Evolutionary conservation across 2,797 vertebrate genomes (phyloP).

Genomic region (Cygnus olor): DNA sequence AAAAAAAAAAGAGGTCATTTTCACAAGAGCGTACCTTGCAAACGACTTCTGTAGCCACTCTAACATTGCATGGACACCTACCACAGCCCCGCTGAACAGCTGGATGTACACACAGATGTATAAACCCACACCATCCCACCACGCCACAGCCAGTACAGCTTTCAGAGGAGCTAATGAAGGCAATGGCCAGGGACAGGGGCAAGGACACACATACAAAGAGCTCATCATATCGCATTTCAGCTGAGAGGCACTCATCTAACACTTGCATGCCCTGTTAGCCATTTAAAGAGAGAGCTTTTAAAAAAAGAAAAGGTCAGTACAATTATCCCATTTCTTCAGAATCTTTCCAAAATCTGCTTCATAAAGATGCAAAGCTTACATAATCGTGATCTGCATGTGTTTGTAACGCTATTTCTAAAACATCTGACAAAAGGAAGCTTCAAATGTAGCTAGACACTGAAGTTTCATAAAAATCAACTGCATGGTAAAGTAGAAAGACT

Average conservation of each 20-base stretch:
- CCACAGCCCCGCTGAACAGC: background rate
- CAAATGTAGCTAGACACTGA: background rate
- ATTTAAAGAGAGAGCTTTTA: background rate
- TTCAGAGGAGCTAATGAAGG: background rate
- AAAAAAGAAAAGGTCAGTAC: too few relatives aligned
- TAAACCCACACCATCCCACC: too few relatives aligned
- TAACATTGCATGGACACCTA: background rate
- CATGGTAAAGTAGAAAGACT: background rate
- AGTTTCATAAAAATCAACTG: background rate
- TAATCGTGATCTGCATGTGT: accelerated
- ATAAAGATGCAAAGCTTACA: background rate
- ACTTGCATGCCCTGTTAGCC: background rate
- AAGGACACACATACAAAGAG: background rate
- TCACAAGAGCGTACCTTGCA: background rate
- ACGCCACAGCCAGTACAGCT: accelerated
- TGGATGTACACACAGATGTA: accelerated
- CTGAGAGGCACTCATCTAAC: background rate
- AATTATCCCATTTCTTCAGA: background rate
- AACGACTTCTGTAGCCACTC: background rate
- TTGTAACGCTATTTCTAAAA: background rate
- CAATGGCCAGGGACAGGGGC: background rate
- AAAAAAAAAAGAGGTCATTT: background rate
- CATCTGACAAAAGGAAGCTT: background rate
- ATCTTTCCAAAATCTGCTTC: background rate
- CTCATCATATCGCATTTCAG: background rate